phyloP scores from a whole-genome alignment of 1,140 invertebrate species.

The Psix sp. region DNA sequence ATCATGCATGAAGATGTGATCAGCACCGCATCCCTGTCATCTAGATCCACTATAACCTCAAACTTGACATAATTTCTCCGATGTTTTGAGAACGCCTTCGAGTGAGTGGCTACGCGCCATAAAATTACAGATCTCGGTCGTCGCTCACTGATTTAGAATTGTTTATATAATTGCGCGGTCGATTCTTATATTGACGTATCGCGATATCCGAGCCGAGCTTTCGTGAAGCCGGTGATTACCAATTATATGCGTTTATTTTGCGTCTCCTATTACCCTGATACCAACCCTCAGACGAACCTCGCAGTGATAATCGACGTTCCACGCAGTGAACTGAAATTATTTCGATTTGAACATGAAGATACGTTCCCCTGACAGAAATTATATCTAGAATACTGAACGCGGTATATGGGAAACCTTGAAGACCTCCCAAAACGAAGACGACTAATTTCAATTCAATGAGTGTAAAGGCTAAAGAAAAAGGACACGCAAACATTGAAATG shows the following conservation, averaged over 20 bases:
- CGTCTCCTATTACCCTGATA: slow-evolving; percentile 33
- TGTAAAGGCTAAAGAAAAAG: too few species aligned
- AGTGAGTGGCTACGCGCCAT: slow-evolving; percentile 31
- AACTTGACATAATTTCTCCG: slow-evolving; percentile 46
- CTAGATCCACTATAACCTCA: slow-evolving; percentile 16
- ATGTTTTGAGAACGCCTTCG: slow-evolving; percentile 19
- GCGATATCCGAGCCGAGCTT: slow-evolving; percentile 30
- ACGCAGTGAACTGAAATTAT: slow-evolving; percentile 11
- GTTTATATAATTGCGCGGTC: slow-evolving; percentile 52
- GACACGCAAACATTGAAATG: too few species aligned
- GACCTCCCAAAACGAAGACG: too few species aligned
- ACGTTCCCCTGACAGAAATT: too few species aligned
- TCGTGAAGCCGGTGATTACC: slow-evolving; percentile 42
- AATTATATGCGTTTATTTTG: slow-evolving; percentile 53
- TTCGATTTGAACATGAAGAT: too few species aligned
- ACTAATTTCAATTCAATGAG: too few species aligned
- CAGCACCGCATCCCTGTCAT: background rate
- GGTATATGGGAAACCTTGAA: too few species aligned
- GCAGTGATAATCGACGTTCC: slow-evolving; percentile 20
- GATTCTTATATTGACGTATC: slow-evolving; percentile 49
- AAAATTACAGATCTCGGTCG: slow-evolving; percentile 52
- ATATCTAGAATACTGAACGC: too few species aligned
- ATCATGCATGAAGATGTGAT: background rate
- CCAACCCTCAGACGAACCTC: slow-evolving; percentile 24
- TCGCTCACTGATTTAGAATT: slow-evolving; percentile 54